phyloP scores from a whole-genome alignment of 2,797 vertebrate genomes.

The Coendou prehensilis region DNA sequence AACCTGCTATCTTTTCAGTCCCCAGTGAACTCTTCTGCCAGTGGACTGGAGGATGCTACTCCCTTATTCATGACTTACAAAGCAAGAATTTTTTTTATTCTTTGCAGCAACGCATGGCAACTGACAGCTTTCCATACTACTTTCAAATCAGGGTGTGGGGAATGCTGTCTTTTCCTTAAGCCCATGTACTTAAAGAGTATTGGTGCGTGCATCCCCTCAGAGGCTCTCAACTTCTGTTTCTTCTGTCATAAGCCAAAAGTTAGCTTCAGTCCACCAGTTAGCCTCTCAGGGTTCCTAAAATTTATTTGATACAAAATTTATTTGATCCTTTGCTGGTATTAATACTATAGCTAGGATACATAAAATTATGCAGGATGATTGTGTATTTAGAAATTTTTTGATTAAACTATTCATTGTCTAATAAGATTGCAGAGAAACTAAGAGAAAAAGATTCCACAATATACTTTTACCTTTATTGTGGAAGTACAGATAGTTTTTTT shows the following conservation, averaged over 20 bases:
- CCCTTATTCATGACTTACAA: slow-evolving; percentile 28
- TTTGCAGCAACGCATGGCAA: background rate
- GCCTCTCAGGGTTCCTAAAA: background rate
- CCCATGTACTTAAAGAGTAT: background rate
- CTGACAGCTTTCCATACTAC: background rate
- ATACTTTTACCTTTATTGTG: background rate
- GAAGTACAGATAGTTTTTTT: background rate
- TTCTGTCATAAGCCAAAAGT: background rate
- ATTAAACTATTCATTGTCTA: background rate
- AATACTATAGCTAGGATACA: background rate
- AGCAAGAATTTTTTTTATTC: background rate
- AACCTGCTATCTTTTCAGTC: background rate
- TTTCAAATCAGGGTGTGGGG: background rate
- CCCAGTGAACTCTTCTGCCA: background rate
- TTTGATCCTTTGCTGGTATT: background rate
- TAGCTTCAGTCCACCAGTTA: background rate
- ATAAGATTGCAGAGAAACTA: slow-evolving; percentile 2
- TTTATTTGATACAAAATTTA: background rate
- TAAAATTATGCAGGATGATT: background rate
- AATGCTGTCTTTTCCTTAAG: background rate
- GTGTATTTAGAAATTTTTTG: slow-evolving; percentile 39
- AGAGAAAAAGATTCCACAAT: background rate
- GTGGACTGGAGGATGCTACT: background rate
- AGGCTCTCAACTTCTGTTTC: background rate
- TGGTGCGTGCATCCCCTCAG: background rate